Conservation (phyloP, 2,888 invertebrate species). For the Invenusta paracnida region DNA sequence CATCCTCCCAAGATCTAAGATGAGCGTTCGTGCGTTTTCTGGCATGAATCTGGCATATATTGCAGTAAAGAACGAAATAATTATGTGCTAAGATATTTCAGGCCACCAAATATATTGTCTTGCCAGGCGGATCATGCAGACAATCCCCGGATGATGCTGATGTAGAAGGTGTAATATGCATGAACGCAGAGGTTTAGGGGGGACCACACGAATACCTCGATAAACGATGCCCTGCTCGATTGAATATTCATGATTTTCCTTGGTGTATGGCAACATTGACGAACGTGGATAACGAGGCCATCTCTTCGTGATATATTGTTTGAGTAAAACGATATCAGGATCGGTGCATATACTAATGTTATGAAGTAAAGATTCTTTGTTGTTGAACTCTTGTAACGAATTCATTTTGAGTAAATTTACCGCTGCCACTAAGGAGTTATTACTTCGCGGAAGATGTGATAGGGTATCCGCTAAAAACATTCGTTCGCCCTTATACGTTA, state of each 20-base stretch:
- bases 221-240: constrained; percentile 15
- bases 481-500: neutral
- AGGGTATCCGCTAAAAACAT: neutral
- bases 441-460: constrained; percentile 21
- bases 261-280: neutral
- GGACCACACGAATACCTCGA: constrained; percentile 13
- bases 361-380: constrained; percentile 24
- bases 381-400: constrained; percentile 20
- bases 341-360: constrained; percentile 4
- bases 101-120: constrained; percentile 39
- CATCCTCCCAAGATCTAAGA: constrained; percentile 31
- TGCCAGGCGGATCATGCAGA: constrained; percentile 36
- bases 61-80: neutral
- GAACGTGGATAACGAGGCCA: constrained; percentile 15
- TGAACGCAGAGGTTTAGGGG: neutral
- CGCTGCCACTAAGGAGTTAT: neutral
- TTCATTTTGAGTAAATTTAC: constrained; percentile 27
- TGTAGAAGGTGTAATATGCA: constrained; percentile 27
- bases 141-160: constrained; percentile 37
- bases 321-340: neutral
- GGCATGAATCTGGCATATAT: constrained; percentile 34
- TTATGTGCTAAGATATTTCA: constrained; percentile 27
- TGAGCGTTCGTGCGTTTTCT: constrained; percentile 31
- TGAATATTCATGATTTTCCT: constrained; percentile 20
- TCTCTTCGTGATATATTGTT: neutral